These are phyloP conservation scores for Megaceryle torquata DNA, from an alignment of 2,113 vertebrate genomes.

Conservation along the genomic window DNA sequence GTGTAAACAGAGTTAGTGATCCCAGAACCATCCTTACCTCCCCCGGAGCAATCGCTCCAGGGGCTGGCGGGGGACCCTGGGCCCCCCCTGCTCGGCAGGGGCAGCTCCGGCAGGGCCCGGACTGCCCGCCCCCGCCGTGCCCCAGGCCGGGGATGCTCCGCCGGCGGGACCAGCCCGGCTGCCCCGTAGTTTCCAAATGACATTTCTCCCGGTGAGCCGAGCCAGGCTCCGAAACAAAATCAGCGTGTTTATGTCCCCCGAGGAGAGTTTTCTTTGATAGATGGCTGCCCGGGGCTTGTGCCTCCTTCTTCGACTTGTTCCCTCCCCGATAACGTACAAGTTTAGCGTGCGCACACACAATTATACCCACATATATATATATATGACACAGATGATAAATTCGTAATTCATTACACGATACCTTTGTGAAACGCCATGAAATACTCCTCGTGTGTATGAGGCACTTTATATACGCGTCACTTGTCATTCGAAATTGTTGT, in stretches of 20 bases:
- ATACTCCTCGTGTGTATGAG: neutral
- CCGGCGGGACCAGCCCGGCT: neutral
- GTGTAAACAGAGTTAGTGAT: neutral
- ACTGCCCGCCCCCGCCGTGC: neutral
- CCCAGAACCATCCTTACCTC: neutral
- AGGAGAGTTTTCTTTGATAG: neutral
- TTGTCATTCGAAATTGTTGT: neutral
- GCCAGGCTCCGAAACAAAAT: conserved; percentile 14
- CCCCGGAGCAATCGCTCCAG: too few relatives aligned
- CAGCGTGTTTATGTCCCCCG: neutral
- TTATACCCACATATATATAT: neutral
- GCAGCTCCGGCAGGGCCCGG: neutral
- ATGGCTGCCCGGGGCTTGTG: neutral
- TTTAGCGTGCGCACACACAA: accelerated
- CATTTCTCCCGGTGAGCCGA: neutral
- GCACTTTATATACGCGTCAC: neutral
- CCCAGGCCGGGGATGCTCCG: neutral
- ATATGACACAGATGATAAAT: neutral
- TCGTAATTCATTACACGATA: neutral
- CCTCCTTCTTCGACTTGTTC: neutral
- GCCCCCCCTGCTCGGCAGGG: neutral
- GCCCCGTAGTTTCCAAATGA: neutral
- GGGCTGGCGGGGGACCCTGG: neutral
- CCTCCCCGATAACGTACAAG: neutral
- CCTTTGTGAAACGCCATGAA: neutral